Evolutionary conservation across 2,888 invertebrate species (phyloP).

Genomic region (Gandaritis pyraliata): DNA sequence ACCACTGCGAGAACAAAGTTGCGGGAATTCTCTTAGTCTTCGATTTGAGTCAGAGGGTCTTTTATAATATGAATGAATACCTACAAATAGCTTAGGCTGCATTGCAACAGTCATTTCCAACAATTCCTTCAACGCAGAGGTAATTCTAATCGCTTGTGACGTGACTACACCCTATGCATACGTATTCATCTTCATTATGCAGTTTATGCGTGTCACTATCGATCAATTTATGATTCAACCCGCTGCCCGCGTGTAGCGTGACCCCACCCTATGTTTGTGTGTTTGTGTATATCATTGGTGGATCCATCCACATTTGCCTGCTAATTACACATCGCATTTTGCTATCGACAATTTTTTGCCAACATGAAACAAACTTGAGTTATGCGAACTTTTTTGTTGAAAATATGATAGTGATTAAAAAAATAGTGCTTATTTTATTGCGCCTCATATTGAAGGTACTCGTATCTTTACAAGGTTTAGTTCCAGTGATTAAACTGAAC

Average conservation of each 20-base stretch:
- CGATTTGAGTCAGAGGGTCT: too few species aligned
- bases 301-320: slow-evolving; percentile 22
- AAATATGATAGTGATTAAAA: not conserved
- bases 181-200: not conserved
- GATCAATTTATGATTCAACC: not conserved
- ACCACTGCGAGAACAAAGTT: too few species aligned
- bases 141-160: not conserved
- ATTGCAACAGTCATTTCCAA: not conserved
- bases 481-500: too few species aligned
- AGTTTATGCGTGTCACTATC: too few species aligned
- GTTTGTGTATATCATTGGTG: slow-evolving; percentile 25
- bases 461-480: too few species aligned
- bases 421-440: not conserved
- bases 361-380: not conserved
- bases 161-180: not conserved
- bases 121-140: too few species aligned
- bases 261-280: slow-evolving; percentile 17
- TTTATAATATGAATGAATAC: too few species aligned
- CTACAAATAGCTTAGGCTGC: too few species aligned
- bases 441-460: too few species aligned
- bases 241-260: slow-evolving; percentile 21
- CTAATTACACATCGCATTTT: slow-evolving; percentile 24
- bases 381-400: not conserved
- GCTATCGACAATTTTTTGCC: slow-evolving; percentile 21
- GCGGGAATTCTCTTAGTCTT: too few species aligned